Conservation (phyloP, 1,140 invertebrate genomes). For the Drosophila busckii region DNA sequence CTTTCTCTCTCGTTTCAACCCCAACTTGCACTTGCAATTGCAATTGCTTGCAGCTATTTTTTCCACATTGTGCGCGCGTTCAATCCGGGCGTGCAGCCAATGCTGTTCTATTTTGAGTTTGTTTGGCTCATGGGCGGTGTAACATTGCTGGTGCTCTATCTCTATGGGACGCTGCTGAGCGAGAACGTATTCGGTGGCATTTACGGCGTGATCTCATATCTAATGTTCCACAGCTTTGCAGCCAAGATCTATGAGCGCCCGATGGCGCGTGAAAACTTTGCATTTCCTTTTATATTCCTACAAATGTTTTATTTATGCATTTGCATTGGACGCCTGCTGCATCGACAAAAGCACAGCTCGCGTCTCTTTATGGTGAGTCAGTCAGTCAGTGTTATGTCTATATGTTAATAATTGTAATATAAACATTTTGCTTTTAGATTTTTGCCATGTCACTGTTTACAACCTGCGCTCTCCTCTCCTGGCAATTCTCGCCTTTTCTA, state of each 20-base stretch:
- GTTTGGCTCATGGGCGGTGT: conserved; percentile 74
- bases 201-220: conserved; percentile 72
- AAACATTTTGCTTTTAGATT: conserved; percentile 42
- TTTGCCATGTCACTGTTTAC: conserved; percentile 61
- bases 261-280: conserved; percentile 72
- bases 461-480: conserved; percentile 60
- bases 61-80: conserved; percentile 59
- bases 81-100: conserved; percentile 63
- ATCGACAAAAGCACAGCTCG: conserved; percentile 45
- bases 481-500: conserved; percentile 73
- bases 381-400: background rate
- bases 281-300: conserved; percentile 73
- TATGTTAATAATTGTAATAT: background rate
- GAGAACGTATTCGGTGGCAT: conserved; percentile 74
- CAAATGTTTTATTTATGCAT: conserved; percentile 76
- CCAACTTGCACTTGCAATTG: conserved; percentile 1
- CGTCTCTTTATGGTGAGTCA: conserved; percentile 54
- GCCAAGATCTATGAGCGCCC: conserved; percentile 73
- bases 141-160: conserved; percentile 69
- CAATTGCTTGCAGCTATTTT: conserved; percentile 49
- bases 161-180: conserved; percentile 70
- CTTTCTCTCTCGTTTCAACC: too few relatives aligned
- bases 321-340: conserved; percentile 53
- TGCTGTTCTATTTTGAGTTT: conserved; percentile 75
- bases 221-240: conserved; percentile 76